Base-by-base conservation (phyloP, 2,113 vertebrate genomes). In the Tringa solitaria region DNA sequence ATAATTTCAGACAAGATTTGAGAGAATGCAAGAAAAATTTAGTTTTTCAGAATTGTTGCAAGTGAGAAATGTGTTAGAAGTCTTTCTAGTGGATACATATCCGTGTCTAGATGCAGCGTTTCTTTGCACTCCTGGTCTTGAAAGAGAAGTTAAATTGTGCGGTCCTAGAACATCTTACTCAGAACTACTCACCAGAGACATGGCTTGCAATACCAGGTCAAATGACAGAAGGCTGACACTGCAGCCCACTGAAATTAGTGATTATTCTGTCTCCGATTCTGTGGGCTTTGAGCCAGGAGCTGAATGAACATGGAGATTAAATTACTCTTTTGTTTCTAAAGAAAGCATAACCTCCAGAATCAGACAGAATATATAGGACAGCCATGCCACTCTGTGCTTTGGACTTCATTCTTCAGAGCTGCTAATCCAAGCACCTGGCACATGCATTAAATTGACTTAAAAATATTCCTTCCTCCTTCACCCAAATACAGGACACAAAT, bases 361-460 rank as follows among this genome's bases (percentile, higher is more conserved):
- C 50, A 91, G 86, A 76, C 23, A 89, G 77, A 76, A 96, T 75
- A 79, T 85, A 82, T 69, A 88, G 95, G 92, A 96, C 95, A 95
- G 91, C 41, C 57, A 87, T 45, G 74, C 79, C 0, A 12, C 69
- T 87, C 74, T 83, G 65, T 93, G 82, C 91, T 92, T 69, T 83
- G 93, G 84, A 92, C 87, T 95, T 95, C 85, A 81, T 92, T 65
- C 84, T 90, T 93, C 89, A 80, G 87, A 87, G 78, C 48, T 86
- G 83, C 94, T 93, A 91, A 95, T 69, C 85, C 75, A 79, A 92
- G 82, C 93, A 91, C 89, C 89, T 96, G 96, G 94, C 95, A 96
- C 87, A 91, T 96, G 94, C 85, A 91, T 89, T 95, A 94, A 92
- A 93, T 89, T 87, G 87, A 94, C 94, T 96, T 96, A 23, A 95